Base-by-base conservation (phyloP, 2,113 vertebrate genomes). In the Anguilla rostrata region DNA sequence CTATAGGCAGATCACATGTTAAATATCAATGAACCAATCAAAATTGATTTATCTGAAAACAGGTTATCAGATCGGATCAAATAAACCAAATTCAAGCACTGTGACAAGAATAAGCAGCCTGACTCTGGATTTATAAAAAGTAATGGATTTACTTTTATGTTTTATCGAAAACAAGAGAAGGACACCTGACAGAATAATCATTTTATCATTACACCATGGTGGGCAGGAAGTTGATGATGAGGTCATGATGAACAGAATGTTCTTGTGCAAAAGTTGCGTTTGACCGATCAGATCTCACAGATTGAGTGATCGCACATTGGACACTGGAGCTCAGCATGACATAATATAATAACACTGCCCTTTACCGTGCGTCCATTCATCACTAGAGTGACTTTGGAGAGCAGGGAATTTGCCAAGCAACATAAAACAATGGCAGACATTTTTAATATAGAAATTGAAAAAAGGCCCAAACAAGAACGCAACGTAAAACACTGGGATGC, bases 401-500 rank as follows among this genome's bases (percentile, higher is more conserved):
- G 89, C 88, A 88, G 40, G 57, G 84, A 86, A 90, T 66, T 88
- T 87, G 93, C 92, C 94, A 94, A 93, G 86, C 88, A 90, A 88
- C 91, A 94, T 92, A 94, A 93, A 95, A 93, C 93, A 93, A 92
- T 87, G 84, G 78, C 43, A 87, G 92, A 91, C 93, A 92, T 93
- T 92, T 66, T 94, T 92, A 94, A 94, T 95, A 94, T 92, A 91
- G 93, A 93, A 92, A 94, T 93, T 92, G 91, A 93, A 91, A 91
- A 85, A 18, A 88, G 87, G 71, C 40, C 81, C 83, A 75, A 85
- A 81, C 60, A 66, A 60, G 60, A 83, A 87, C 75, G 88, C 66
- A 11, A 83, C 49, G 85, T 86, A 57, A 84, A 87, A 87, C 49
- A 83, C 39, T 82, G 83, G 56, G 85, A 78, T 85, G 88, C 82